Evolutionary conservation across 2,888 invertebrate genomes (phyloP), one percentile per base, ranked within the genome.

Genomic region (Sphinx pinastri): DNA sequence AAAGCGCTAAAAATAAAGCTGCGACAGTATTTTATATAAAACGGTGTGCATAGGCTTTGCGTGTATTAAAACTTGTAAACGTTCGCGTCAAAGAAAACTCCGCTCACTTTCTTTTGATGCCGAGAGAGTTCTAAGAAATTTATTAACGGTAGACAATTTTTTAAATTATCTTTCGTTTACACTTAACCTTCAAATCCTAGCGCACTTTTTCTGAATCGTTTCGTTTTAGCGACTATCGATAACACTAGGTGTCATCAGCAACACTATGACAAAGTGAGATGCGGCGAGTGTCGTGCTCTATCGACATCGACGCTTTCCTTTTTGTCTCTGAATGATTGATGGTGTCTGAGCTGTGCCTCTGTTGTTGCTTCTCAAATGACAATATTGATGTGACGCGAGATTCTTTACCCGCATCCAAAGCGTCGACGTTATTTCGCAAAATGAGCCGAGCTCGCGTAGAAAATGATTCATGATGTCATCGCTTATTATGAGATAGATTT

Each of bases 311-410:
- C 71, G 80, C 78, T 82, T 84, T 82, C 83, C 84, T 90, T 90
- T 92, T 91, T 91, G 88, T 89, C 84, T 83, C 78, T 74, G 71
- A 72, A 83, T 87, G 89, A 92, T 92, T 90, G 92, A 92, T 92
- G 87, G 83, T 77, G 79, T 77, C 79, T 81, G 79, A 75, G 81
- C 79, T 79, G 73, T 75, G 79, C 59, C 70, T 72, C 75, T 75
- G 75, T 73, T 82, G 83, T 77, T 78, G 78, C 80, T 76, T 71
- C 79, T 81, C 80, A 76, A 80, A 79, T 84, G 84, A 82, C 84
- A 84, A 80, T 82, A 82, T 86, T 85, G 86, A 84, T 82, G 79
- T 77, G 80, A 76, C 80, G 76, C 71, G 71, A 76, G 75, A 80
- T 82, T 76, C 77, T 77, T 79, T 74, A 82, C 78, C 71, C 74